phyloP scores from a whole-genome alignment of 2,888 invertebrate genomes.

The Drosophila affinis region DNA sequence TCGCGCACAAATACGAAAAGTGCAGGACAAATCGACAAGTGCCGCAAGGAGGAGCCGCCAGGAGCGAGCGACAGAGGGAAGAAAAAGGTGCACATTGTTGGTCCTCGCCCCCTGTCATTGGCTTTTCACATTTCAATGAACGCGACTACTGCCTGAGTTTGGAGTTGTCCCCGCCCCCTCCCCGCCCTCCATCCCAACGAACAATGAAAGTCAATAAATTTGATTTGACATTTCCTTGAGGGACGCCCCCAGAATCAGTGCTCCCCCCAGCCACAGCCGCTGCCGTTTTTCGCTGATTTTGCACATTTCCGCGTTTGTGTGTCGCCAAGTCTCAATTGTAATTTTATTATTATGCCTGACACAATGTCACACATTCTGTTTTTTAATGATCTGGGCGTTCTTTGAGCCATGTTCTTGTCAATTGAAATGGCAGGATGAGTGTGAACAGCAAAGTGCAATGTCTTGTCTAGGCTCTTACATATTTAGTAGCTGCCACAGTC shows the following conservation, averaged over 20 bases:
- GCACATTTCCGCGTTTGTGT: conserved; percentile 64
- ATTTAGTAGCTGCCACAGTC: too few relatives aligned
- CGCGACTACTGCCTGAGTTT: conserved; percentile 29
- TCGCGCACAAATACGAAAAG: conserved; percentile 59
- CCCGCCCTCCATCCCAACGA: conserved; percentile 7
- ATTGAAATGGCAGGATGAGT: conserved; percentile 23
- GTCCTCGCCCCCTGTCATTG: conserved; percentile 55
- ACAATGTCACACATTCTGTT: conserved; percentile 66
- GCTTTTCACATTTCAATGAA: conserved; percentile 77
- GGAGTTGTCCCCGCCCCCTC: conserved; percentile 2
- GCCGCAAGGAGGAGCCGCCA: conserved; percentile 31
- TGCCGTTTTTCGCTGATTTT: conserved; percentile 59
- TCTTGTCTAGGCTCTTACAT: background rate
- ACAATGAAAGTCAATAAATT: conserved; percentile 79
- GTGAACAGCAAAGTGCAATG: conserved; percentile 4
- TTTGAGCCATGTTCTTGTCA: conserved; percentile 44
- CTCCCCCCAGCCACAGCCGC: background rate
- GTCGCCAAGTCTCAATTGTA: conserved; percentile 63
- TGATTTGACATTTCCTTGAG: conserved; percentile 71
- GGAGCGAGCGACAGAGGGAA: conserved; percentile 15
- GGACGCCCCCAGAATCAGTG: conserved; percentile 1
- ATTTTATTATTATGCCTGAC: conserved; percentile 73
- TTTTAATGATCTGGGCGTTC: conserved; percentile 67
- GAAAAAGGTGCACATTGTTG: conserved; percentile 62
- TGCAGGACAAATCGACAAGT: conserved; percentile 52